Percentiles rank a stretch among this genome's conserved stretches.
Conservation (phyloP, 2,797 vertebrate genomes). For the Cynodonichthys magdalenae region DNA sequence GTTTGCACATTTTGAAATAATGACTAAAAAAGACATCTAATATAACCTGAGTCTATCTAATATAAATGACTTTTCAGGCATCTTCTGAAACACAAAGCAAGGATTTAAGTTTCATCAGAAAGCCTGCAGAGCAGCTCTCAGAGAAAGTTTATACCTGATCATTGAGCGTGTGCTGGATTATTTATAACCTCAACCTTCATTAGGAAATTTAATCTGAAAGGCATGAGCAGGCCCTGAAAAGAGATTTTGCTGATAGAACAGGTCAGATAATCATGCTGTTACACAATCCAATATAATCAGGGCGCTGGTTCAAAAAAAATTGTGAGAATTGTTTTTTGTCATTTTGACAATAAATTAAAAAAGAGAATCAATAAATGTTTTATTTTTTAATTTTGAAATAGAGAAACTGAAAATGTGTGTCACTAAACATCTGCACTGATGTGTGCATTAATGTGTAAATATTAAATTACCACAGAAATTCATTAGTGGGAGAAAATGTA, state of each 20-base stretch:
- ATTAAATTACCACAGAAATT: neutral
- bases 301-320: slow-evolving; percentile 17
- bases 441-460: neutral
- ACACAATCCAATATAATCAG: slow-evolving; percentile 25
- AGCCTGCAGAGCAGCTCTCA: slow-evolving; percentile 4
- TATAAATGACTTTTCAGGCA: neutral
- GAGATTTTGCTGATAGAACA: slow-evolving; percentile 54
- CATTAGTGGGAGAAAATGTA: neutral
- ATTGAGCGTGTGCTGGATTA: slow-evolving; percentile 48
- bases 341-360: neutral
- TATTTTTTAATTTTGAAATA: neutral
- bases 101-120: slow-evolving; percentile 3
- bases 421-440: neutral
- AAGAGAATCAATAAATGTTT: neutral
- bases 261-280: slow-evolving; percentile 29
- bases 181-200: slow-evolving; percentile 59
- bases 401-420: neutral
- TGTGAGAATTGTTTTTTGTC: slow-evolving; percentile 1
- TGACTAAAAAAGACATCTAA: neutral
- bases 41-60: neutral
- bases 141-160: slow-evolving; percentile 31
- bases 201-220: slow-evolving; percentile 58
- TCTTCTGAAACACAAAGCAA: slow-evolving; percentile 2
- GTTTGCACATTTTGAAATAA: neutral
- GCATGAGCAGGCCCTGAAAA: slow-evolving; percentile 37